Percentiles rank a stretch among this genome's conserved stretches.
These are phyloP conservation scores for Catostylus mosaicus DNA, from an alignment of 30 jellyfish, hydroid and myxozoan species.

Conservation along the genomic window DNA sequence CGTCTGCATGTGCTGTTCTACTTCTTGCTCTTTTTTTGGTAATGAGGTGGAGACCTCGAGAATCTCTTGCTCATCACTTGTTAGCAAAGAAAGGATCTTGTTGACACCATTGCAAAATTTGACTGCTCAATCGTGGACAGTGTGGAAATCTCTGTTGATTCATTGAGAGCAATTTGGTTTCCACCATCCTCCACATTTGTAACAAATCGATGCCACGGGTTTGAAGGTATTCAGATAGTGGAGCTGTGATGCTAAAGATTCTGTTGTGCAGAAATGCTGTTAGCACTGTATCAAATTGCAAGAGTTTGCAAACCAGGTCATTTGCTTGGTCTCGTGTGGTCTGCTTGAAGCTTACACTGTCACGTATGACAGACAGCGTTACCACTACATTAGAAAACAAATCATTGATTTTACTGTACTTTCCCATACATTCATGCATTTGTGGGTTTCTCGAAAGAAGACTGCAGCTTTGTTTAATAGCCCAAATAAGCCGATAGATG, in stretches of 20 bases:
- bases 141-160: constrained; percentile 19
- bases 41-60: constrained; percentile 39
- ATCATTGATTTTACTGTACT: constrained; percentile 1
- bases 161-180: background rate
- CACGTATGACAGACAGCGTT: constrained; percentile 11
- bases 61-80: constrained; percentile 22
- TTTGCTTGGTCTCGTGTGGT: constrained; percentile 7
- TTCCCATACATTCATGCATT: constrained; percentile 36
- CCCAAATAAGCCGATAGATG: constrained; percentile 36
- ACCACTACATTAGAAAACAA: constrained; percentile 8
- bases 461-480: constrained; percentile 39
- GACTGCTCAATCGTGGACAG: constrained; percentile 23
- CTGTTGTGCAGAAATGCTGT: constrained; percentile 12
- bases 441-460: constrained; percentile 18
- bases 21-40: constrained; percentile 32
- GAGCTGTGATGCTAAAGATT: constrained; percentile 19
- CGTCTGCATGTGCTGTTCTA: too few species aligned
- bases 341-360: background rate
- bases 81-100: constrained; percentile 1
- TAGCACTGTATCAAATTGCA: constrained; percentile 16
- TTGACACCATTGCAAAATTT: constrained; percentile 13
- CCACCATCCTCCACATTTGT: constrained; percentile 16
- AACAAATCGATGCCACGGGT: constrained; percentile 9
- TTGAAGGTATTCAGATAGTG: constrained; percentile 19
- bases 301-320: constrained; percentile 24